Evolutionary conservation across 1,140 invertebrate species (phyloP), one percentile per base, ranked within the genome.

Genomic region (Zaprionus gabonicus): DNA sequence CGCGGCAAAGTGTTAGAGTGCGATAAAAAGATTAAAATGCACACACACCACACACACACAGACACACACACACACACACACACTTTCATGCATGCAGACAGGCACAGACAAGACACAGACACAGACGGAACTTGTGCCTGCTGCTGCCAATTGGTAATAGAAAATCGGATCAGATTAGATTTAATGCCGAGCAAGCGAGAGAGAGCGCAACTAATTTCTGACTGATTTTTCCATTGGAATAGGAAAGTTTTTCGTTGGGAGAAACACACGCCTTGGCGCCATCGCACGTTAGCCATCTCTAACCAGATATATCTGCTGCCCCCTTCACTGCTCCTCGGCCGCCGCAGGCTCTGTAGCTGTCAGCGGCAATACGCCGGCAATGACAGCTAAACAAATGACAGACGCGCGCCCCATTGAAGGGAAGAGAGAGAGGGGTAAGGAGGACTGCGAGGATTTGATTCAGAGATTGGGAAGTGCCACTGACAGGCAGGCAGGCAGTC

Each of bases 381-480:
- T 88, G 86, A 91, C 85, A 88, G 85, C 85, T 88, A 88, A 88
- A 88, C 85, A 88, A 88, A 88, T 88, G 85, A 88, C 85, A 91
- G 84, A 83, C 76, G 71, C 71, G 71, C 57, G 70, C 69, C 58
- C 56, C 69, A 74, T 62, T 68, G 69, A 63, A 49, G 38, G 44
- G 27, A 20, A 23, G 38, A 36, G 20, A 20, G n/a, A 31, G 15
- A 44, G 38, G 20, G 4, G 15, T 20, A 56, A 23, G 3, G 59
- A 6, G 20, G 46, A 31, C 17, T n/a, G 55, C 56, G 41, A 38
- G 58, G 58, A 60, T 73, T 51, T 56, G 64, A 49, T 66, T 58
- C 57, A 31, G 28, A 75, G 72, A 75, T 74, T 69, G 66, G 67
- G 59, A 28, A 25, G n/a, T 74, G 71, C 57, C 66, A 46, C 41